Evolutionary conservation across 2,888 invertebrate genomes (phyloP), one percentile per base, ranked within the genome.

Genomic region (Anagyrus pseudococci): DNA sequence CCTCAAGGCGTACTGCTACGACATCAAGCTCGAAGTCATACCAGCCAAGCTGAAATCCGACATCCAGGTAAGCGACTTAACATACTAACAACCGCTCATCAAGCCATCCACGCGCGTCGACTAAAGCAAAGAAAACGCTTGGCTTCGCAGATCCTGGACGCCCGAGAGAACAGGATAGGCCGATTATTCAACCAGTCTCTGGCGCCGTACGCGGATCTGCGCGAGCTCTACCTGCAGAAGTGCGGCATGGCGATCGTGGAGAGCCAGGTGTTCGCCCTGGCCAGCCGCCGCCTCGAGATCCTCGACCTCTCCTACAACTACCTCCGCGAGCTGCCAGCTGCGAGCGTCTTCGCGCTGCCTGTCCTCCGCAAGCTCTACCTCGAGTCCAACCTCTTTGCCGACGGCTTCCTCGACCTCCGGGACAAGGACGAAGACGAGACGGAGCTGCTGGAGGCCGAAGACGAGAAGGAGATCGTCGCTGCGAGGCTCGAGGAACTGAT

Each of bases 291-390:
- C 65, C 77, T 88, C 8, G 82, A 86, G 70, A 84, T 84, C 1
- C 73, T 88, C 57, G 87, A 87, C 69, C 80, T 88, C 8, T 83
- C 86, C 1, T 82, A 81, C 61, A 88, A 87, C 72, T 84, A 84
- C 0, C 81, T 86, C 50, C 72, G 81, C 47, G 76, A 80, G 29
- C 75, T 88, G 1, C 86, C 87, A 0, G 79, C 79, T 44, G 79
- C 79, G 2, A n/a, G n/a, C n/a, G 76, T 86, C n/a, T 83, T 89
- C 48, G 84, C 85, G 61, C 72, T 89, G 67, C 86, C 88, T 0
- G 82, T 84, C 0, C 74, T 90, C 61, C 82, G 88, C 56, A 88
- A 86, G 73, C 77, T 90, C 23, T 88, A 87, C 72, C 81, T 89
- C 1, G 83, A 79, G 25, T 80, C 84, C 7, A 88, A 87, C 73